A percentile compares a stretch with the other conserved stretches of the same genome.
Conservation (phyloP, 2,888 invertebrate genomes). For the Notodonta dromedarius region DNA sequence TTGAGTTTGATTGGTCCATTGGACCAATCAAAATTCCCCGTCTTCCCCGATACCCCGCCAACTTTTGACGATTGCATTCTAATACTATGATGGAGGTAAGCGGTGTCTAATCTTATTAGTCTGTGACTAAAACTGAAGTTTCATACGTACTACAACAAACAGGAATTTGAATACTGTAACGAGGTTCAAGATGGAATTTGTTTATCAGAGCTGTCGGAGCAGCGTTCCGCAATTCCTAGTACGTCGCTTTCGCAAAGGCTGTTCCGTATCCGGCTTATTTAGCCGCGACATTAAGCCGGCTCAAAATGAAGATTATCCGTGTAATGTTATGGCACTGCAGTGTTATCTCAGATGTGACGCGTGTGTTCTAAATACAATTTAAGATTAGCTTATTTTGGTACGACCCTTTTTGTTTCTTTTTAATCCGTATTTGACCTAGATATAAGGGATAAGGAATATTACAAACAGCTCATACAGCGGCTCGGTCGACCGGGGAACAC, state of each 20-base stretch:
- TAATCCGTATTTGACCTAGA: not conserved
- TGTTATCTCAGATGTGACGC: constrained; percentile 10
- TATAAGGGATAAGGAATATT: no score
- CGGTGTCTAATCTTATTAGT: no score
- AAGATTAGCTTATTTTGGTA: constrained; percentile 1
- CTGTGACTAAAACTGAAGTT: no score
- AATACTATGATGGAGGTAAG: no score
- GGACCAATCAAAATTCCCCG: no score
- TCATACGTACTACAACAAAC: not conserved
- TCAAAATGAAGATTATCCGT: constrained; percentile 22
- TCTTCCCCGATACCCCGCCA: no score
- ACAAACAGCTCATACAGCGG: no score
- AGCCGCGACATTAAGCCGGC: constrained; percentile 15
- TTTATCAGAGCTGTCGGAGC: constrained; percentile 2
- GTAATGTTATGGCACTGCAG: constrained; percentile 17
- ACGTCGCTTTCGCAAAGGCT: not conserved
- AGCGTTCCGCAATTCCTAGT: not conserved
- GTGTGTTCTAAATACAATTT: constrained; percentile 8
- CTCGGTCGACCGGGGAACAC: no score
- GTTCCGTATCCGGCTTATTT: not conserved
- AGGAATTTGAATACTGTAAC: not conserved
- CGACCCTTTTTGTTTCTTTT: not conserved
- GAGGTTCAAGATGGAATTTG: not conserved
- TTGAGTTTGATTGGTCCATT: no score
- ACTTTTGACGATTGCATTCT: no score